Evolutionary conservation across 2,888 invertebrate genomes (phyloP).

Genomic region (Phortica okadai): DNA sequence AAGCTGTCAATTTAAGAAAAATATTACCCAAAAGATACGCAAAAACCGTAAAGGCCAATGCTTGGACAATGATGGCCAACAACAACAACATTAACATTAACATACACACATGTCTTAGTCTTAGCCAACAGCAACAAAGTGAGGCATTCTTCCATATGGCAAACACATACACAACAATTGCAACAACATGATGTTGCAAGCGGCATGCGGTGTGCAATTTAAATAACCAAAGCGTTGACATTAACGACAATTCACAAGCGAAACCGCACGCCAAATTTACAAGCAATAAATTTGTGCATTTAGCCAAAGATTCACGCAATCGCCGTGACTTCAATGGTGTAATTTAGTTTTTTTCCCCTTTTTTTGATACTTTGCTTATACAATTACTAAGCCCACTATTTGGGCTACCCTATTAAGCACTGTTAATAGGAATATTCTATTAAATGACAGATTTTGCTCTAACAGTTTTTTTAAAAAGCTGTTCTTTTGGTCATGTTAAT

Average conservation of each 20-base stretch:
- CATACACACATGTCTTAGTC: neutral
- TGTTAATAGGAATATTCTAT: too few species aligned
- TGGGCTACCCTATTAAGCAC: too few species aligned
- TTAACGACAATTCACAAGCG: neutral
- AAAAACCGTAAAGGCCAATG: slow-evolving; percentile 12
- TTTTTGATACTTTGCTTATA: too few species aligned
- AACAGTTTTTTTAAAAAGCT: too few species aligned
- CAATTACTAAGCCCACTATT: too few species aligned
- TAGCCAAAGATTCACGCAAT: neutral
- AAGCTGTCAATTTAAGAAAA: slow-evolving; percentile 75
- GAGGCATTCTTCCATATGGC: slow-evolving; percentile 6
- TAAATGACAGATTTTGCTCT: too few species aligned
- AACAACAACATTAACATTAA: neutral
- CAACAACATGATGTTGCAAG: too few species aligned
- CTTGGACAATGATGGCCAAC: slow-evolving; percentile 1
- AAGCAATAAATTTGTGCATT: neutral
- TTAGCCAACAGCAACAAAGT: neutral
- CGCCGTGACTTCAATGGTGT: neutral
- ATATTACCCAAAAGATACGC: slow-evolving; percentile 61
- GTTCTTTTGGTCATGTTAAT: too few species aligned
- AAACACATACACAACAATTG: too few species aligned
- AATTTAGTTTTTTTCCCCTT: neutral
- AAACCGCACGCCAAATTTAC: neutral
- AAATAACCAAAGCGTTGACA: neutral
- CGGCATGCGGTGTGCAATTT: neutral